A percentile compares a stretch with the other conserved stretches of the same genome.
These are phyloP conservation scores for Acanthosepion esculentum DNA, from an alignment of 2,888 invertebrate genomes.

Conservation along the genomic window DNA sequence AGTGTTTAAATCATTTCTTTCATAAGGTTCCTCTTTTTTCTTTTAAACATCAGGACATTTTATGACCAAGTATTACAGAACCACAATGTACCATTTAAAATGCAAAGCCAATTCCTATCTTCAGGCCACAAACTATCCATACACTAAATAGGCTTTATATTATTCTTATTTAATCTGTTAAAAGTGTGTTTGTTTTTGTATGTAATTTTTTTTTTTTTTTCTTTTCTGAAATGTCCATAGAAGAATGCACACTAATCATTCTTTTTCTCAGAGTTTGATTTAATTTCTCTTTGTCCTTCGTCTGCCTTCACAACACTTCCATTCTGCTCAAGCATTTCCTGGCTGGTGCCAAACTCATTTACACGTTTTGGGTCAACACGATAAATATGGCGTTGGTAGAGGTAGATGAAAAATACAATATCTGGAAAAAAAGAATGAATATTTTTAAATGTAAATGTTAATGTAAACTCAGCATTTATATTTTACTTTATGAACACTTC, in stretches of 20 bases:
- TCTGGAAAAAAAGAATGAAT: slow-evolving; percentile 77
- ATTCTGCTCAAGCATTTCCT: slow-evolving; percentile 84
- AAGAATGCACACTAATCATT: slow-evolving; percentile 58
- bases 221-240: neutral
- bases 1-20: neutral
- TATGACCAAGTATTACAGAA: slow-evolving; percentile 41
- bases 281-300: slow-evolving; percentile 50
- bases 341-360: slow-evolving; percentile 98
- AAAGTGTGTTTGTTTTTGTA: neutral
- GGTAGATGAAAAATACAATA: slow-evolving; percentile 98
- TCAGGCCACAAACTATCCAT: slow-evolving; percentile 15
- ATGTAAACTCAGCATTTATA: neutral
- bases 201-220: neutral
- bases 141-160: slow-evolving; percentile 24
- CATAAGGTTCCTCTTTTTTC: neutral
- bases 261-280: slow-evolving; percentile 64
- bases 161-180: slow-evolving; percentile 34
- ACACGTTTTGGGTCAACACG: slow-evolving; percentile 94
- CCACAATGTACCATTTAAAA: slow-evolving; percentile 46
- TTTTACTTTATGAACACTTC: too few relatives aligned
- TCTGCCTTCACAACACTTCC: slow-evolving; percentile 53
- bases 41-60: neutral
- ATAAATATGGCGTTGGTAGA: slow-evolving; percentile 99
- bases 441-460: too few relatives aligned
- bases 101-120: slow-evolving; percentile 16